Percentiles rank a stretch among this genome's conserved stretches.
Conservation (phyloP, 2,888 invertebrate genomes). For the Anodontia alba region DNA sequence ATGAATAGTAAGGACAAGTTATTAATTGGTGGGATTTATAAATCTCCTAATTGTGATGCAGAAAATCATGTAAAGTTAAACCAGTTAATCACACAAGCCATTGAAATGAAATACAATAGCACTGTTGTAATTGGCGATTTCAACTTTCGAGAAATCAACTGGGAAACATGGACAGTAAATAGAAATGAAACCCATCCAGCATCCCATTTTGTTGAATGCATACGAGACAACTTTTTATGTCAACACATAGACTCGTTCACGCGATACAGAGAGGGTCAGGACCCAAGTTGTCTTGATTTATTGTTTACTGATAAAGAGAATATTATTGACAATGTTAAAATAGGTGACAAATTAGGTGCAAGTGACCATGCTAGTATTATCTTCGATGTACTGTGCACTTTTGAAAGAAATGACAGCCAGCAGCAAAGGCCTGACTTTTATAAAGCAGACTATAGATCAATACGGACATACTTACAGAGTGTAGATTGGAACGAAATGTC, state of each 20-base stretch:
- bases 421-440: neutral
- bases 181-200: conserved; percentile 22
- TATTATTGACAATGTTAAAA: neutral
- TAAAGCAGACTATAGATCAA: conserved; percentile 26
- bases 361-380: neutral
- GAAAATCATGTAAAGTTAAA: neutral
- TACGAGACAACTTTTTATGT: conserved; percentile 17
- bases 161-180: conserved; percentile 9
- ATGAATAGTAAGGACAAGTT: neutral
- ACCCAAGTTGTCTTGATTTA: neutral
- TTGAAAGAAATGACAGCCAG: neutral
- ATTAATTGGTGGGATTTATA: conserved; percentile 18
- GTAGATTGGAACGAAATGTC: conserved; percentile 23
- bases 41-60: neutral
- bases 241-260: neutral
- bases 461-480: neutral
- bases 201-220: conserved; percentile 14
- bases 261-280: neutral
- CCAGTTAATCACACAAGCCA: neutral
- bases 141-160: conserved; percentile 14
- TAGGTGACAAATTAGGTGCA: neutral
- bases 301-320: neutral
- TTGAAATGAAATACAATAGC: neutral
- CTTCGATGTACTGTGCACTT: neutral
- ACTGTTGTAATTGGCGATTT: neutral